Percentiles rank a stretch among this genome's conserved stretches.
These are phyloP conservation scores for Hypomecis atomaria DNA, from an alignment of 2,888 invertebrate species.

Conservation along the genomic window DNA sequence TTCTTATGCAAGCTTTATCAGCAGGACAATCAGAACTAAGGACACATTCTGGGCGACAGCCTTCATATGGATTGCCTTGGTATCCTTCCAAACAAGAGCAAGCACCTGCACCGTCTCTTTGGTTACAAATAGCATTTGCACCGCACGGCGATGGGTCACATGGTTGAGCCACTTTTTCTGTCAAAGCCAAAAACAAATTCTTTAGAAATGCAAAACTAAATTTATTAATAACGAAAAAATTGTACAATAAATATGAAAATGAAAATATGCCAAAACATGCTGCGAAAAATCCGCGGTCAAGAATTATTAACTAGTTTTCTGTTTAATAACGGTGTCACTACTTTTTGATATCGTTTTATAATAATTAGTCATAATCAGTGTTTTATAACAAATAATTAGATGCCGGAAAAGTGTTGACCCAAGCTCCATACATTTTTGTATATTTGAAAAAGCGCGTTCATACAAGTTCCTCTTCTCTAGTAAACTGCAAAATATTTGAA, in stretches of 20 bases:
- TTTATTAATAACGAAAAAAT: neutral
- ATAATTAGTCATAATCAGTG: too few species aligned
- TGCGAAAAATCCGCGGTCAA: too few species aligned
- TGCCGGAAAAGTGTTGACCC: too few species aligned
- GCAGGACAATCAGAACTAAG: slow-evolving; percentile 93
- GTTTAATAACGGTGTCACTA: too few species aligned
- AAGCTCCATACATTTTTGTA: too few species aligned
- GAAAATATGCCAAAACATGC: too few species aligned
- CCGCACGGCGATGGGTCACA: slow-evolving; percentile 96
- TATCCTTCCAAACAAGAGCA: slow-evolving; percentile 93
- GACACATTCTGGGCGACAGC: slow-evolving; percentile 94
- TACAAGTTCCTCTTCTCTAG: too few species aligned
- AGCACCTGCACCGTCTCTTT: slow-evolving; percentile 91
- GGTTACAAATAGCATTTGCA: slow-evolving; percentile 91
- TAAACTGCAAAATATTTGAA: slow-evolving; percentile 11
- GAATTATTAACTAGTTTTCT: too few species aligned
- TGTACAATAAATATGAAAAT: neutral
- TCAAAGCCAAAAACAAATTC: slow-evolving; percentile 45
- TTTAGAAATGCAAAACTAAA: neutral
- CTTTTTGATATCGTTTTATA: too few species aligned
- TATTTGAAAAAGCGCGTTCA: too few species aligned
- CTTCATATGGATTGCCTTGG: slow-evolving; percentile 93
- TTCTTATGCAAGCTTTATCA: slow-evolving; percentile 92
- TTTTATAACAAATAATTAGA: too few species aligned
- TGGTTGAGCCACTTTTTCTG: slow-evolving; percentile 87